Evolutionary conservation across 2,113 vertebrate genomes (phyloP).

Genomic region (Nothoprocta perdicaria): DNA sequence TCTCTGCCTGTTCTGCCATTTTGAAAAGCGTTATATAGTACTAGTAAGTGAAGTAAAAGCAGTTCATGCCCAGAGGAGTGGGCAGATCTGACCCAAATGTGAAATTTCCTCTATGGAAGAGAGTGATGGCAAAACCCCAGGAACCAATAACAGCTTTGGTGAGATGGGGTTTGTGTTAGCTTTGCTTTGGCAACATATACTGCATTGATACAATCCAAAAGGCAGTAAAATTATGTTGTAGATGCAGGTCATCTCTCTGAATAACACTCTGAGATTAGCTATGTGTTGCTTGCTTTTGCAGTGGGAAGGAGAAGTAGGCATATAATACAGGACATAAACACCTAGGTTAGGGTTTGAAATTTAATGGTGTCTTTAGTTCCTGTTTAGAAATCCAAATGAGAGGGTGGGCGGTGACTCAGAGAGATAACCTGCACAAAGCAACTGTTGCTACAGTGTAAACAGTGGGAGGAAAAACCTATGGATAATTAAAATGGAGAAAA

Average conservation of each 20-base stretch:
- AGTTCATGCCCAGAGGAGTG: fast-evolving
- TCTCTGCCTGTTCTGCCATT: background rate
- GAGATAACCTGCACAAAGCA: background rate
- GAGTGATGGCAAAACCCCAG: fast-evolving
- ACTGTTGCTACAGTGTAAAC: background rate
- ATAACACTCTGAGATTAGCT: background rate
- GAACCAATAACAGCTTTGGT: background rate
- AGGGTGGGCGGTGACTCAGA: background rate
- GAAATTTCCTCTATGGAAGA: background rate
- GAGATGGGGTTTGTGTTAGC: fast-evolving
- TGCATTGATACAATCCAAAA: background rate
- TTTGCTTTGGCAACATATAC: background rate
- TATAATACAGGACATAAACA: background rate
- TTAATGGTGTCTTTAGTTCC: background rate
- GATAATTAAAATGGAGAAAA: background rate
- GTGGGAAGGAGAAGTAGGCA: background rate
- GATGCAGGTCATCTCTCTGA: background rate
- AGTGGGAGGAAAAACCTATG: background rate
- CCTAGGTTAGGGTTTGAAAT: background rate
- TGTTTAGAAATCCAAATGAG: background rate
- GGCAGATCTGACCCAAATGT: fast-evolving
- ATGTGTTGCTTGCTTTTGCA: fast-evolving
- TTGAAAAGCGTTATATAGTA: background rate
- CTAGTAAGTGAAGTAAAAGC: background rate
- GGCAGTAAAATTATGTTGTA: background rate